Conservation (phyloP, 2,113 vertebrate species). For the Prolemur simus region DNA sequence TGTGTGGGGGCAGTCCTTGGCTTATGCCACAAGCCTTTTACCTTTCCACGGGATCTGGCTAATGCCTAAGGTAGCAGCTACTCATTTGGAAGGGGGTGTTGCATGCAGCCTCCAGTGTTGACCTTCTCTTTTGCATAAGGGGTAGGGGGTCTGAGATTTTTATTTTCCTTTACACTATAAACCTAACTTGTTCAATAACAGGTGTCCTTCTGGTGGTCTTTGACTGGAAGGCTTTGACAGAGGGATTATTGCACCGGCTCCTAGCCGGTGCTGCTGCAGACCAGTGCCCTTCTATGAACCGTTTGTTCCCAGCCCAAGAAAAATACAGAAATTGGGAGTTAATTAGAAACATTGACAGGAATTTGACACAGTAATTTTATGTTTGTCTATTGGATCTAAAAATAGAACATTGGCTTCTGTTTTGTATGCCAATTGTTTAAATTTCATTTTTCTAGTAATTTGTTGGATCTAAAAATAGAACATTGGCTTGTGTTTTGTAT, state of each 20-base stretch:
- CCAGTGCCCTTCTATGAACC: not conserved
- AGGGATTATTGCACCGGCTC: not conserved
- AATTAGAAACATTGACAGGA: not conserved
- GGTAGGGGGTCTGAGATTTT: too few species aligned
- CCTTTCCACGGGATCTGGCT: too few species aligned
- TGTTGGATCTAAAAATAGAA: not conserved
- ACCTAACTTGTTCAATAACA: not conserved
- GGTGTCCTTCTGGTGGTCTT: not conserved
- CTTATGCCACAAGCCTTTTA: too few species aligned
- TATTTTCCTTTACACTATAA: not conserved
- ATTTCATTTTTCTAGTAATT: not conserved
- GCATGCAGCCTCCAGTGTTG: too few species aligned
- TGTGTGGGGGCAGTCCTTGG: too few species aligned
- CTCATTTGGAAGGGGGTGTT: too few species aligned
- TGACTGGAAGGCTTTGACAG: fast-evolving
- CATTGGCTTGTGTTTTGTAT: not conserved
- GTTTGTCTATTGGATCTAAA: not conserved
- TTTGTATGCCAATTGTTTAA: not conserved
- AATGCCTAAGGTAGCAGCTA: too few species aligned
- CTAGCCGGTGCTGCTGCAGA: not conserved
- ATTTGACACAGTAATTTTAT: not conserved
- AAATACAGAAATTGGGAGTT: not conserved
- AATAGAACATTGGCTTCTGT: not conserved
- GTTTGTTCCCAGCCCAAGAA: not conserved
- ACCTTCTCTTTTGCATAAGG: too few species aligned